These are phyloP conservation scores for Rhinoraja longicauda DNA, from an alignment of 2,797 vertebrate genomes.

Conservation along the genomic window DNA sequence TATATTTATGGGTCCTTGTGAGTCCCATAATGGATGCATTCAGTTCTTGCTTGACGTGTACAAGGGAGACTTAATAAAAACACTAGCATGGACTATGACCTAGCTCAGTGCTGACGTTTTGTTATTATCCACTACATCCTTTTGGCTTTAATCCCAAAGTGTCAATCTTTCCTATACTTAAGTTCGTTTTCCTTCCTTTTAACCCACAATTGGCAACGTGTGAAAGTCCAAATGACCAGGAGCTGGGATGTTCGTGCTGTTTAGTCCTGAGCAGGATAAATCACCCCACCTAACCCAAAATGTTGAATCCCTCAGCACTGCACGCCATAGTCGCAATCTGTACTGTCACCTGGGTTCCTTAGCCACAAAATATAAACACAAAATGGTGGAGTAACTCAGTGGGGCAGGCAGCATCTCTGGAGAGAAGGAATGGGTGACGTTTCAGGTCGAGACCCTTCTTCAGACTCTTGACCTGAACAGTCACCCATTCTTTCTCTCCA, in stretches of 20 bases:
- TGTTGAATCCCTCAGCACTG: background rate
- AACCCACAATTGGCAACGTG: background rate
- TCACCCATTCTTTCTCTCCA: no score
- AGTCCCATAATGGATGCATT: background rate
- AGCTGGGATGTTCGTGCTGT: background rate
- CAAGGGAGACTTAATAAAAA: background rate
- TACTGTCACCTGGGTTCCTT: background rate
- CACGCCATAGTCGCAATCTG: background rate
- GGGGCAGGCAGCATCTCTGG: no score
- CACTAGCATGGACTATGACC: background rate
- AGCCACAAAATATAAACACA: no score
- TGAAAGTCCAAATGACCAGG: background rate
- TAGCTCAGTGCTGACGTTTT: background rate
- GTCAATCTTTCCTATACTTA: background rate
- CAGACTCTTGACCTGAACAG: no score
- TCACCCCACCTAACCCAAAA: background rate
- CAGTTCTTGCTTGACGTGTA: background rate
- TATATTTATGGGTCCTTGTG: background rate
- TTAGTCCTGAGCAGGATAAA: background rate
- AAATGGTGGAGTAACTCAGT: no score
- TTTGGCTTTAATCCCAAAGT: conserved; percentile 8
- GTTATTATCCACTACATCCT: background rate
- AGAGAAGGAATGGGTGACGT: no score
- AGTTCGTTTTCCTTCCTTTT: background rate
- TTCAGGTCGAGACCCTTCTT: no score